Conservation (phyloP, 2,797 vertebrate genomes). For the Ctenochaetus hawaiiensis region DNA sequence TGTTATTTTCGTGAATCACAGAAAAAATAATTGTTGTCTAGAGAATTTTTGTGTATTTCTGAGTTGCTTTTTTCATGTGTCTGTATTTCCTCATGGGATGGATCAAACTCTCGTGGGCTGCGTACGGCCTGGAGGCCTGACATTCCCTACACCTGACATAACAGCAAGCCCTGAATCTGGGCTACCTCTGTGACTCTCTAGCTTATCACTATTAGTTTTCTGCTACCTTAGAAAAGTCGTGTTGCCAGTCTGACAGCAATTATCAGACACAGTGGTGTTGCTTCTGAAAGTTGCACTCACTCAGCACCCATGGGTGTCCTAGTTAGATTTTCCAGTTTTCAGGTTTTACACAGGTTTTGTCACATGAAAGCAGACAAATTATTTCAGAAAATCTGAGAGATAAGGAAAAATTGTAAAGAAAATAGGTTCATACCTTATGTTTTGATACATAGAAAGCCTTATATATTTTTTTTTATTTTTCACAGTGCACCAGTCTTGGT, state of each 20-base stretch:
- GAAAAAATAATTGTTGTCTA: no score
- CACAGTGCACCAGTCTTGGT: constrained; percentile 12
- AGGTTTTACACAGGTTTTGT: constrained; percentile 22
- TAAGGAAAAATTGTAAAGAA: neutral
- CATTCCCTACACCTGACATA: no score
- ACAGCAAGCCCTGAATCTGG: constrained; percentile 7
- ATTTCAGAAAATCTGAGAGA: neutral
- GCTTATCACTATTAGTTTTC: constrained; percentile 33
- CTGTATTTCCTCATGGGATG: no score
- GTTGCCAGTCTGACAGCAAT: constrained; percentile 67
- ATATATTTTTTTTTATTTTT: no score
- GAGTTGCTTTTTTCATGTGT: no score
- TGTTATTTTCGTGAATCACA: no score
- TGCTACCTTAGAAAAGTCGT: constrained; percentile 47
- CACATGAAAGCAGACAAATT: constrained; percentile 7
- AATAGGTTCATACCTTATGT: neutral
- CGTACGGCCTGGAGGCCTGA: no score
- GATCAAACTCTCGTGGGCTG: no score
- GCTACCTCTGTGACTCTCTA: constrained; percentile 19
- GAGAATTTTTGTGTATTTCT: no score
- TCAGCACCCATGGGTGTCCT: constrained; percentile 54
- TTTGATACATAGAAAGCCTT: neutral
- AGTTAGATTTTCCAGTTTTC: constrained; percentile 17
- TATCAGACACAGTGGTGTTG: constrained; percentile 66
- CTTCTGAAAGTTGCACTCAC: constrained; percentile 55